Evolutionary conservation across 2,113 vertebrate species (phyloP).

Genomic region (Oxygymnocypris stewartii): DNA sequence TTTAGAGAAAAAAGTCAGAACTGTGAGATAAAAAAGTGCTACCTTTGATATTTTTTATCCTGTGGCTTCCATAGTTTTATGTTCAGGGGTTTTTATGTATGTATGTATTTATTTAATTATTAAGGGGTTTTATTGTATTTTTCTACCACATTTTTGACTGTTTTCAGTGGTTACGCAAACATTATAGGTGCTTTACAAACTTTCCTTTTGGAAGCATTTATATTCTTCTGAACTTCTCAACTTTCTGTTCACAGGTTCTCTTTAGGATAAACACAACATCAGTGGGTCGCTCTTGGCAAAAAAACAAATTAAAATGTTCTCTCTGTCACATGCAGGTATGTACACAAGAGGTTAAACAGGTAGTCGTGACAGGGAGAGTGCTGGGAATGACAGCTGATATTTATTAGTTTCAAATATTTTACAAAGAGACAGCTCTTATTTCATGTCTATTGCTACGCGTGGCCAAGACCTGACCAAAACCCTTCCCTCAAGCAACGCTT

Average conservation of each 20-base stretch:
- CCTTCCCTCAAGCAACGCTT: constrained; percentile 38
- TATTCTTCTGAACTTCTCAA: background rate
- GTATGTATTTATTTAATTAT: too few species aligned
- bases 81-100: background rate
- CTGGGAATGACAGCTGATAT: constrained; percentile 13
- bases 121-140: too few species aligned
- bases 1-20: too few species aligned
- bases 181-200: background rate
- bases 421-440: constrained; percentile 7
- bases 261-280: background rate
- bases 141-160: background rate
- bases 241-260: background rate
- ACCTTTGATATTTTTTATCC: too few species aligned
- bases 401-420: constrained; percentile 15
- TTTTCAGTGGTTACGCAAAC: background rate
- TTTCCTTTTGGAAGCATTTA: too few species aligned
- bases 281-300: background rate
- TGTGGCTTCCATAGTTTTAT: background rate
- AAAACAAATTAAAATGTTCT: background rate
- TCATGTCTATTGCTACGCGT: background rate
- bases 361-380: background rate
- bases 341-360: constrained; percentile 1
- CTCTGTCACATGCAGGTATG: constrained; percentile 1
- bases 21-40: too few species aligned
- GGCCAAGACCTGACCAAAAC: constrained; percentile 40